phyloP scores from a whole-genome alignment of 2,797 vertebrate genomes.

The Fundulus diaphanus region DNA sequence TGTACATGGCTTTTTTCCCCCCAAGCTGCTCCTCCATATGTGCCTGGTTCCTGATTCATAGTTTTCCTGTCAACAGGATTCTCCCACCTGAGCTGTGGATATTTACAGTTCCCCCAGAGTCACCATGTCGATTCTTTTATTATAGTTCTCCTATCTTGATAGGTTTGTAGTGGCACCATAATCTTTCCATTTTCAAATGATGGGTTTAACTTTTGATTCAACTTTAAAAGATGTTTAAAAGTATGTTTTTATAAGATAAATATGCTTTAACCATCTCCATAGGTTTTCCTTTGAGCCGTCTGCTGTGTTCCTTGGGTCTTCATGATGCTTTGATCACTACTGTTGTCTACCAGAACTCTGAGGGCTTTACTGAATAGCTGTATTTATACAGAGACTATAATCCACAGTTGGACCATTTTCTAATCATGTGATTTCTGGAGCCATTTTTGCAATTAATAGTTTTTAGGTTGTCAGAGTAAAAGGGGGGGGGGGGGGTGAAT shows the following conservation, averaged over 20 bases:
- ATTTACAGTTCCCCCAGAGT: background rate
- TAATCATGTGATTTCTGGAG: background rate
- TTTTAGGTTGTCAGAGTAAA: background rate
- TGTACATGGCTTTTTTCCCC: background rate
- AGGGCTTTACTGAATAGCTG: background rate
- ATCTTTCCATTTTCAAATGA: background rate
- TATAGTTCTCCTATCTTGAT: background rate
- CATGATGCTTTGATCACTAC: background rate
- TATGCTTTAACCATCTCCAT: background rate
- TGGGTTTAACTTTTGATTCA: background rate
- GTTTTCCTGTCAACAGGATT: background rate
- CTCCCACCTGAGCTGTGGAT: background rate
- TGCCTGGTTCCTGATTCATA: background rate
- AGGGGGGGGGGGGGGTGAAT: background rate
- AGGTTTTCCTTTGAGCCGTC: background rate
- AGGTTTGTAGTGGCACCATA: background rate
- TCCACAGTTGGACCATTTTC: background rate
- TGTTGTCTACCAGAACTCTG: background rate
- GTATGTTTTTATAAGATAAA: background rate
- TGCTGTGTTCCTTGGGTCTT: background rate
- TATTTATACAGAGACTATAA: background rate
- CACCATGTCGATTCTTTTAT: background rate
- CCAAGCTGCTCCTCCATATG: too few relatives aligned
- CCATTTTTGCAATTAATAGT: background rate
- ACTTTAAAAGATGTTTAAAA: background rate